A percentile compares a stretch with the other conserved stretches of the same genome.
These are phyloP conservation scores for Moxostoma hubbsi DNA, from an alignment of 2,797 vertebrate species.

Conservation along the genomic window DNA sequence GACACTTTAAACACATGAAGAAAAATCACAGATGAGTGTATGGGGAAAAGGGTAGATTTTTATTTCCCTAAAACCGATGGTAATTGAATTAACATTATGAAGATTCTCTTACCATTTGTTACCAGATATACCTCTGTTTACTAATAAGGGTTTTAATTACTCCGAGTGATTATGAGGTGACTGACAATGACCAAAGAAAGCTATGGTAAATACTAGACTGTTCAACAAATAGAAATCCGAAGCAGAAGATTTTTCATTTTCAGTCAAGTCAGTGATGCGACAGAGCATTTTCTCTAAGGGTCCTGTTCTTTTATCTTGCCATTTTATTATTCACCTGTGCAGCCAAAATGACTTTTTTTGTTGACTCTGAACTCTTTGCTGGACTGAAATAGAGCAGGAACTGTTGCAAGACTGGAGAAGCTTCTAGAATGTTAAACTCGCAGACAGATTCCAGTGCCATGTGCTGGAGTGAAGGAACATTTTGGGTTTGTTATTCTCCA, in stretches of 20 bases:
- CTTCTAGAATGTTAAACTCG: slow-evolving; percentile 74
- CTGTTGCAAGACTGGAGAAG: slow-evolving; percentile 61
- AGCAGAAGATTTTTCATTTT: too few species aligned
- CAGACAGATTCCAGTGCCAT: slow-evolving; percentile 60
- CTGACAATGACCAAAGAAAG: too few species aligned
- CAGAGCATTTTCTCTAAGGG: not conserved
- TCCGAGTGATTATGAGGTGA: too few species aligned
- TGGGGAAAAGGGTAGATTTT: slow-evolving; percentile 2
- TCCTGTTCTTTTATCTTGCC: not conserved
- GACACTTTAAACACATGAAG: slow-evolving; percentile 76
- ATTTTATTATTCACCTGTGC: slow-evolving; percentile 48
- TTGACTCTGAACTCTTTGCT: slow-evolving; percentile 37
- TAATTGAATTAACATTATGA: too few species aligned
- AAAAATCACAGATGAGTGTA: slow-evolving; percentile 3
- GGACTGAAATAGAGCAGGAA: slow-evolving; percentile 28
- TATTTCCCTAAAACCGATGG: too few species aligned
- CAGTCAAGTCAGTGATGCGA: too few species aligned
- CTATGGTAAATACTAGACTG: too few species aligned
- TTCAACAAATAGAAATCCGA: too few species aligned
- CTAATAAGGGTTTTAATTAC: too few species aligned
- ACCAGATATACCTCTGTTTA: too few species aligned
- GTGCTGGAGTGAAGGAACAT: slow-evolving; percentile 58
- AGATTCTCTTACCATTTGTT: too few species aligned
- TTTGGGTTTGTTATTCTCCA: slow-evolving; percentile 72
- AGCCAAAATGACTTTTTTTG: slow-evolving; percentile 37